Evolutionary conservation across 2,113 vertebrate species (phyloP).

Genomic region (Oreotrochilus melanogaster): DNA sequence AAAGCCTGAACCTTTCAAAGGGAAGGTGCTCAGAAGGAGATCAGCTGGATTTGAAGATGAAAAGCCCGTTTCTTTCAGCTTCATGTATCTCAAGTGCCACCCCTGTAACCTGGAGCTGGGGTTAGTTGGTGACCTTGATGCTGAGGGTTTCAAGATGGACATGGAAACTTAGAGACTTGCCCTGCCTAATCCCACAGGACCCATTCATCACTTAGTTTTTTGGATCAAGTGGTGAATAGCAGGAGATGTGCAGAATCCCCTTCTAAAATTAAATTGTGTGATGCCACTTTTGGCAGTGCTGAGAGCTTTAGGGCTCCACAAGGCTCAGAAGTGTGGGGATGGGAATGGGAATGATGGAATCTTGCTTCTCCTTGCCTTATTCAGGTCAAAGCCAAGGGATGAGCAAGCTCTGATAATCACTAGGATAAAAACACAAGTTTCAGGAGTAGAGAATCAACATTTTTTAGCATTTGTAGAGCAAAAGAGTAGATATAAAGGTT

Average conservation of each 20-base stretch:
- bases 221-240: neutral
- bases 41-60: too few species aligned
- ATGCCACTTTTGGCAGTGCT: neutral
- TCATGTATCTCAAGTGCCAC: neutral
- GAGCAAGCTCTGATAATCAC: neutral
- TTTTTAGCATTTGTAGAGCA: neutral
- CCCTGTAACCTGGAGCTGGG: neutral
- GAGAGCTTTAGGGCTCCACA: neutral
- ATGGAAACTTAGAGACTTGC: neutral
- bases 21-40: neutral
- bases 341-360: neutral
- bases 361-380: neutral
- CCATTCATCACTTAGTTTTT: neutral
- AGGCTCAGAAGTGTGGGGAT: neutral
- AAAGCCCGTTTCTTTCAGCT: too few species aligned
- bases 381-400: neutral
- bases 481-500: neutral
- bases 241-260: neutral
- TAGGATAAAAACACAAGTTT: neutral
- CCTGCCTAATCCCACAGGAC: neutral
- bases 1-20: neutral
- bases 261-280: neutral
- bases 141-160: neutral
- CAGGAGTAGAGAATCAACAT: neutral
- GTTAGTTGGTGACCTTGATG: neutral